phyloP scores from a whole-genome alignment of 2,888 invertebrate genomes.

The Chouioia cunea region DNA sequence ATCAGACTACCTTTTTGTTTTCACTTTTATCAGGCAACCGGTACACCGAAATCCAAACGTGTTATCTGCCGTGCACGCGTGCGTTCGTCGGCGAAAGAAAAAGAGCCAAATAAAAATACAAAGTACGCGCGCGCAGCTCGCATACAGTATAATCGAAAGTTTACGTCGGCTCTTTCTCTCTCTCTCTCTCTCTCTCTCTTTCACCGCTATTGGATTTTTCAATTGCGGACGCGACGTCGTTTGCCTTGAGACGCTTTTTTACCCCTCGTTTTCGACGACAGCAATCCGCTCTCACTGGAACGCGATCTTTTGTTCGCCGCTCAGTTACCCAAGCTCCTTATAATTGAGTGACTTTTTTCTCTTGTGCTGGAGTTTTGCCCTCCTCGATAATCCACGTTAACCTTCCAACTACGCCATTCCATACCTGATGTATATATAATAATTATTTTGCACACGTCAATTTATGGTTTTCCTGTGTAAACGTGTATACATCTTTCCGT shows the following conservation, averaged over 20 bases:
- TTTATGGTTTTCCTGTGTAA: slow-evolving; percentile 2
- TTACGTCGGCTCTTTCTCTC: not conserved
- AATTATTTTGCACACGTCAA: slow-evolving; percentile 2
- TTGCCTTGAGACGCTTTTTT: slow-evolving; percentile 33
- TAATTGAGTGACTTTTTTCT: too few relatives aligned
- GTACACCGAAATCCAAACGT: not conserved
- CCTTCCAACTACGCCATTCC: not conserved
- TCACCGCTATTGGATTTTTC: not conserved
- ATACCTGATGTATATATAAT: not conserved
- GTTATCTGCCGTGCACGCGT: too few relatives aligned
- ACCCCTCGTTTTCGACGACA: not conserved
- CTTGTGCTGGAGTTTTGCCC: not conserved
- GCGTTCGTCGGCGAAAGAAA: too few relatives aligned
- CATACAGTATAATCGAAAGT: slow-evolving; percentile 26
- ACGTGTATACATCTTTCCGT: too few relatives aligned
- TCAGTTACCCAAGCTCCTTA: too few relatives aligned
- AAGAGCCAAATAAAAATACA: too few relatives aligned
- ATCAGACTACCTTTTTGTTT: slow-evolving; percentile 6
- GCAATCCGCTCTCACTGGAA: too few relatives aligned
- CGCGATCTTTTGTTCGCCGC: too few relatives aligned
- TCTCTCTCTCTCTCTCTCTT: slow-evolving; percentile 12
- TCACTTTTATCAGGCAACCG: slow-evolving; percentile 14
- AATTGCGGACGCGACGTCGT: not conserved
- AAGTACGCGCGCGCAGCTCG: too few relatives aligned
- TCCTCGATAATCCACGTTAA: not conserved